A percentile compares a stretch with the other conserved stretches of the same genome.
phyloP scores from a whole-genome alignment of 2,797 vertebrate genomes.

The Toxotes lorentzi region DNA sequence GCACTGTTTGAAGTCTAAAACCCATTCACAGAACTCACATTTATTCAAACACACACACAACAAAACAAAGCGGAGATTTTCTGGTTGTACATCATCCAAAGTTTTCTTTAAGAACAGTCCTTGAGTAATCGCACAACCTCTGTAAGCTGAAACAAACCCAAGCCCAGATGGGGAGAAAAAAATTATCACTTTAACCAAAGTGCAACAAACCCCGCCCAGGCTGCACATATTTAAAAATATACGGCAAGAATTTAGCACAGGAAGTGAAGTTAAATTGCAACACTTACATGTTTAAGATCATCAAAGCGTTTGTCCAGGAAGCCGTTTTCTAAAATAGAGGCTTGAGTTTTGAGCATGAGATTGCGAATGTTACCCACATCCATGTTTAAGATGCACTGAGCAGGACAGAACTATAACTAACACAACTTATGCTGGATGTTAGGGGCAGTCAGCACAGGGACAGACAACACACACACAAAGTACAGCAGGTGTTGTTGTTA shows the following conservation, averaged over 20 bases:
- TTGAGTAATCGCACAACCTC: not conserved
- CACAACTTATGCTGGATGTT: slow-evolving; percentile 2
- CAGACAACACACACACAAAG: slow-evolving; percentile 48
- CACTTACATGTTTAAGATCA: slow-evolving; percentile 79
- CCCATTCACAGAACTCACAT: slow-evolving; percentile 21
- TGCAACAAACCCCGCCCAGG: slow-evolving; percentile 29
- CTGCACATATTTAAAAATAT: slow-evolving; percentile 12
- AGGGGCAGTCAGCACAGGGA: slow-evolving; percentile 16
- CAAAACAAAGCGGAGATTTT: not conserved
- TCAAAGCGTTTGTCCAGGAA: slow-evolving; percentile 52
- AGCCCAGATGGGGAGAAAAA: not conserved
- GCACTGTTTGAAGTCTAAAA: slow-evolving; percentile 14
- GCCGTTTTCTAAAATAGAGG: slow-evolving; percentile 71
- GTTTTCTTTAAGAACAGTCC: slow-evolving; percentile 13
- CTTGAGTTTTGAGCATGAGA: slow-evolving; percentile 79
- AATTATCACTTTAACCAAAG: slow-evolving; percentile 9
- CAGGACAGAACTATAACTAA: slow-evolving; percentile 2
- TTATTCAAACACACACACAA: slow-evolving; percentile 10
- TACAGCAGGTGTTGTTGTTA: slow-evolving; percentile 84
- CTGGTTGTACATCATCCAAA: not conserved
- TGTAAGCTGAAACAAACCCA: not conserved
- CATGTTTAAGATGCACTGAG: slow-evolving; percentile 63
- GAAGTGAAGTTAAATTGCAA: slow-evolving; percentile 32
- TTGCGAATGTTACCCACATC: slow-evolving; percentile 75
- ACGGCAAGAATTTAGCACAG: not conserved